Percentiles rank a stretch among this genome's conserved stretches.
Evolutionary conservation across 2,113 vertebrate species (phyloP).

Genomic region (Hipposideros armiger): DNA sequence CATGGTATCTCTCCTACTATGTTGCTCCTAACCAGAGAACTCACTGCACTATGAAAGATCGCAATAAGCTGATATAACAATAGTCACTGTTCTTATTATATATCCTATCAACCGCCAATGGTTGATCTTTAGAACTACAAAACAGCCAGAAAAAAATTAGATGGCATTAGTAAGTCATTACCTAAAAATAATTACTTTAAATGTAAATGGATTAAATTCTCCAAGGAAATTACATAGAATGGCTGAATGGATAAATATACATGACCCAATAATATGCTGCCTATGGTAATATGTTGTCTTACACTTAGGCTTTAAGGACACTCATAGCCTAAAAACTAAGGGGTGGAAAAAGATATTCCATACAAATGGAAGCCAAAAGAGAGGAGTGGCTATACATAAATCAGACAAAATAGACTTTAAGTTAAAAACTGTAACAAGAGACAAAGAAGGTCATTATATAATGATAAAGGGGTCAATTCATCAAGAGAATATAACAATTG

Average conservation of each 20-base stretch:
- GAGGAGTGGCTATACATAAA: not conserved
- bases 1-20: not conserved
- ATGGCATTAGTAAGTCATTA: not conserved
- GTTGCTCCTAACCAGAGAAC: not conserved
- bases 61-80: not conserved
- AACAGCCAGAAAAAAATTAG: not conserved
- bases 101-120: not conserved
- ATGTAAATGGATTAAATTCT: not conserved
- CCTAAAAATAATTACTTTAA: not conserved
- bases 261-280: not conserved
- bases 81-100: slow-evolving; percentile 10
- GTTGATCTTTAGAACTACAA: not conserved
- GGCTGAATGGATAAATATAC: not conserved
- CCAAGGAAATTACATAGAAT: not conserved
- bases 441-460: not conserved
- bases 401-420: not conserved
- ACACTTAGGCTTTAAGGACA: not conserved
- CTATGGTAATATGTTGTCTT: not conserved
- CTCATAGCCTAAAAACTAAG: not conserved
- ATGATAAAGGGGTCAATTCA: not conserved
- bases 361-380: not conserved
- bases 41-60: slow-evolving; percentile 13
- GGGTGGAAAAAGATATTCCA: not conserved
- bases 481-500: not conserved
- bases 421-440: not conserved